These are phyloP conservation scores for Phoxinus phoxinus DNA, from an alignment of 2,113 vertebrate species.

Conservation along the genomic window DNA sequence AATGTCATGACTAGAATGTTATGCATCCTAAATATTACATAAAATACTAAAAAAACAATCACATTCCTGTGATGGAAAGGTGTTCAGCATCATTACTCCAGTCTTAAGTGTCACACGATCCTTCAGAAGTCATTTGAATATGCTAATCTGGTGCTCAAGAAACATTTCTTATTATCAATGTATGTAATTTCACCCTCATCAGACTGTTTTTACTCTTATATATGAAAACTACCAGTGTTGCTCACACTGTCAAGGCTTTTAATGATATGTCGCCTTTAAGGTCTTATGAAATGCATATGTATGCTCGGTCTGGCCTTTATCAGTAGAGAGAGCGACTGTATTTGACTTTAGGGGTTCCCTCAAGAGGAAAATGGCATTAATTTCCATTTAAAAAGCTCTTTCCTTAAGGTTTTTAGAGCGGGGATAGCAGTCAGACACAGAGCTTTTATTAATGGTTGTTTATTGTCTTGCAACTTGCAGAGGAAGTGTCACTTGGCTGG, in stretches of 20 bases:
- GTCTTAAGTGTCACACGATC: too few relatives aligned
- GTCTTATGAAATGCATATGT: constrained; percentile 62
- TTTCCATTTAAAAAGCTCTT: constrained; percentile 71
- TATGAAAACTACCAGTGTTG: not conserved
- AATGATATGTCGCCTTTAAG: constrained; percentile 45
- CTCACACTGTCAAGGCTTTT: not conserved
- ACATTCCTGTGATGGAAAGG: too few relatives aligned
- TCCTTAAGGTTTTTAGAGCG: constrained; percentile 48
- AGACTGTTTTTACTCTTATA: not conserved
- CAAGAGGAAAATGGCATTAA: constrained; percentile 66
- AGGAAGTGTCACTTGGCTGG: not conserved
- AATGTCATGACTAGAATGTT: not conserved
- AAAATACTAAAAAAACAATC: not conserved
- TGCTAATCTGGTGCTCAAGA: too few relatives aligned
- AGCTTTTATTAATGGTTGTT: constrained; percentile 67
- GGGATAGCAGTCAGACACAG: constrained; percentile 54
- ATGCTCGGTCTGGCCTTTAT: constrained; percentile 67
- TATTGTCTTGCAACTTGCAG: constrained; percentile 54
- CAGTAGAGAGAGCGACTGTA: constrained; percentile 69
- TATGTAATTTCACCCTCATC: not conserved
- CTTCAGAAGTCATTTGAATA: too few relatives aligned
- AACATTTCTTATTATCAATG: not conserved
- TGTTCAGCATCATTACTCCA: too few relatives aligned
- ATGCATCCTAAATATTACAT: not conserved
- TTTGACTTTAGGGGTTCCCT: constrained; percentile 59